Conservation (phyloP, 2,888 invertebrate species). For the Chesias legatella region DNA sequence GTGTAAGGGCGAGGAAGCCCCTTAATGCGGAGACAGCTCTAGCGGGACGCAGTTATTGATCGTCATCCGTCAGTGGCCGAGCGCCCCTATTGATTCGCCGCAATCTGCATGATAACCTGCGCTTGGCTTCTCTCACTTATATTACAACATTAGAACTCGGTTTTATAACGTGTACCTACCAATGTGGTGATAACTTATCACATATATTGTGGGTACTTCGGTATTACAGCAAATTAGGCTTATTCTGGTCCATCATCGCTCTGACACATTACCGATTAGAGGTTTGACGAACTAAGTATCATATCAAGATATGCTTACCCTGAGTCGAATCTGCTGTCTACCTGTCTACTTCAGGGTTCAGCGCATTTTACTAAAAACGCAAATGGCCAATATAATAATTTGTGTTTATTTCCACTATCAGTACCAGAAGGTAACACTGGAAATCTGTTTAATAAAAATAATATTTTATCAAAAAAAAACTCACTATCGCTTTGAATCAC, state of each 20-base stretch:
- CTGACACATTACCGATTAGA: too few species aligned
- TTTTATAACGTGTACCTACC: constrained; percentile 37
- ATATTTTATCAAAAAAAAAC: too few species aligned
- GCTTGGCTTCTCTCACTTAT: constrained; percentile 60
- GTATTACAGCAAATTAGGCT: background rate
- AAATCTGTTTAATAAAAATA: too few species aligned
- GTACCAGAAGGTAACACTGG: too few species aligned
- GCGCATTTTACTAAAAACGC: too few species aligned
- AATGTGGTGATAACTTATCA: constrained; percentile 38
- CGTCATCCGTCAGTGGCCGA: constrained; percentile 79
- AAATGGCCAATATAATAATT: too few species aligned
- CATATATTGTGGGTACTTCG: background rate
- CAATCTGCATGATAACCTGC: constrained; percentile 79
- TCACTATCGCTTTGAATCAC: too few species aligned
- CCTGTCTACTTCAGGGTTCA: too few species aligned
- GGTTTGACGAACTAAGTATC: too few species aligned
- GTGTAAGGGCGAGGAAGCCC: constrained; percentile 79
- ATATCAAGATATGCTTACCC: too few species aligned
- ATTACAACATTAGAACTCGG: constrained; percentile 54
- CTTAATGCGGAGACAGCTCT: constrained; percentile 78
- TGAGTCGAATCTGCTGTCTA: too few species aligned
- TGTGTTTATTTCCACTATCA: too few species aligned
- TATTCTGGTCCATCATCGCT: constrained; percentile 8
- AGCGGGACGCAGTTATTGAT: constrained; percentile 74
- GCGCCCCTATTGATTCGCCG: constrained; percentile 79